A percentile compares a stretch with the other conserved stretches of the same genome.
phyloP scores from a whole-genome alignment of 2,888 invertebrate species.

The Netelia melanura region DNA sequence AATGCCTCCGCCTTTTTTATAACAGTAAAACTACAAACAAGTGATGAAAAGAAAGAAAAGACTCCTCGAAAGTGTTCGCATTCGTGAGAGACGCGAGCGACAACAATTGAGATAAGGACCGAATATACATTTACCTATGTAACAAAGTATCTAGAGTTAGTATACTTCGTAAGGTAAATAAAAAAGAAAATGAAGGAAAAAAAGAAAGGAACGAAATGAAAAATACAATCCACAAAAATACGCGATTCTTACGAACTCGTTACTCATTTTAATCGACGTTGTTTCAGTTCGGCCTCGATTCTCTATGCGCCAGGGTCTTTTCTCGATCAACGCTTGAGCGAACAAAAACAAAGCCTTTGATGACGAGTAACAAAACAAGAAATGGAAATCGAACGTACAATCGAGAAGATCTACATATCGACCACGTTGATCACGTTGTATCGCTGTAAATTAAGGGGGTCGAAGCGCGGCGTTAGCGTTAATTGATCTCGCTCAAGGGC shows the following conservation, averaged over 20 bases:
- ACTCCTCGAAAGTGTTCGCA: slow-evolving; percentile 28
- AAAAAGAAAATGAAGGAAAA: slow-evolving; percentile 76
- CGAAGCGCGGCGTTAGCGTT: neutral
- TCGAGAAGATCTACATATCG: neutral
- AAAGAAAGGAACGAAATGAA: slow-evolving; percentile 30
- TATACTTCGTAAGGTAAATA: slow-evolving; percentile 82
- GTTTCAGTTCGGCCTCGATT: neutral
- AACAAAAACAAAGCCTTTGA: neutral
- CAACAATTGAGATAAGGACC: slow-evolving; percentile 54
- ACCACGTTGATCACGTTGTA: neutral
- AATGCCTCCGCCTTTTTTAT: slow-evolving; percentile 72
- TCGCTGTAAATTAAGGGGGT: neutral
- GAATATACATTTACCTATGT: slow-evolving; percentile 78
- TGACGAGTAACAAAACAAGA: neutral
- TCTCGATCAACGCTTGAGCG: neutral
- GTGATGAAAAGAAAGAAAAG: slow-evolving; percentile 24
- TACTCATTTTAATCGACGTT: slow-evolving; percentile 18
- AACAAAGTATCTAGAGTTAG: slow-evolving; percentile 83
- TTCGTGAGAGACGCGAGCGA: slow-evolving; percentile 26
- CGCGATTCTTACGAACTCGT: slow-evolving; percentile 33
- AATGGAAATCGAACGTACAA: neutral
- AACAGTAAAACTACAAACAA: slow-evolving; percentile 64
- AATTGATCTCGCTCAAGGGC: neutral
- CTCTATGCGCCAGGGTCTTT: neutral
- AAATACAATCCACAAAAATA: slow-evolving; percentile 32